These are phyloP conservation scores for Rhizoglyphus robini DNA, from an alignment of 1,140 invertebrate species.

Conservation along the genomic window DNA sequence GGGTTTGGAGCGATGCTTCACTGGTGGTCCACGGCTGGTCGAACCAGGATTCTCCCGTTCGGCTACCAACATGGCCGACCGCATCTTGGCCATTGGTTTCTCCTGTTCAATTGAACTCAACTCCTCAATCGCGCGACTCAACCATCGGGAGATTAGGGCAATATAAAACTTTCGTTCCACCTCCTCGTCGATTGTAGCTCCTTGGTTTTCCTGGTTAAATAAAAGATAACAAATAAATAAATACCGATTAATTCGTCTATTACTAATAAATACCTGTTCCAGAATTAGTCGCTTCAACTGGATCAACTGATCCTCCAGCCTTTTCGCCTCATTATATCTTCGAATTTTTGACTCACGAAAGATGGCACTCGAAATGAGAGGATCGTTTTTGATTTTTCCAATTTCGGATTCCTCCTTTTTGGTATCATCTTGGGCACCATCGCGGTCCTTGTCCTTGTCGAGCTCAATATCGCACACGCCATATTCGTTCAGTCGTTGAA, in stretches of 20 bases:
- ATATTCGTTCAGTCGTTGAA: conserved; percentile 62
- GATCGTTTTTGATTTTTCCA: background rate
- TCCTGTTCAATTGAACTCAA: conserved; percentile 40
- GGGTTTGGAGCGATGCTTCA: conserved; percentile 28
- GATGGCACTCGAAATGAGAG: background rate
- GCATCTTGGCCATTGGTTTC: conserved; percentile 26
- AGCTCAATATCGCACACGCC: conserved; percentile 49
- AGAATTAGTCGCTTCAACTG: conserved; percentile 43
- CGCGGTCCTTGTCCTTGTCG: conserved; percentile 11
- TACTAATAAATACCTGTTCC: background rate
- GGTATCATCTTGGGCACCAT: conserved; percentile 22
- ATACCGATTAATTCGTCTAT: too few species aligned
- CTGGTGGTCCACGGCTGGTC: background rate
- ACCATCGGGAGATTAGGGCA: conserved; percentile 57
- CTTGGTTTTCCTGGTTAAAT: conserved; percentile 26
- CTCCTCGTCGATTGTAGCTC: conserved; percentile 51
- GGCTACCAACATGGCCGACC: conserved; percentile 34
- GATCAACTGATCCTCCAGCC: conserved; percentile 52
- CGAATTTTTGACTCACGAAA: conserved; percentile 50
- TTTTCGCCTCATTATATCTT: conserved; percentile 61
- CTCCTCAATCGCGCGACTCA: conserved; percentile 60
- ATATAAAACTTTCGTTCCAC: conserved; percentile 65
- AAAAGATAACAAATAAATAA: too few species aligned
- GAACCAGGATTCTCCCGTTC: background rate
- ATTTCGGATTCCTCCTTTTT: conserved; percentile 1